Evolutionary conservation across 2,888 invertebrate genomes (phyloP).

Genomic region (Hanleya hanleyi): DNA sequence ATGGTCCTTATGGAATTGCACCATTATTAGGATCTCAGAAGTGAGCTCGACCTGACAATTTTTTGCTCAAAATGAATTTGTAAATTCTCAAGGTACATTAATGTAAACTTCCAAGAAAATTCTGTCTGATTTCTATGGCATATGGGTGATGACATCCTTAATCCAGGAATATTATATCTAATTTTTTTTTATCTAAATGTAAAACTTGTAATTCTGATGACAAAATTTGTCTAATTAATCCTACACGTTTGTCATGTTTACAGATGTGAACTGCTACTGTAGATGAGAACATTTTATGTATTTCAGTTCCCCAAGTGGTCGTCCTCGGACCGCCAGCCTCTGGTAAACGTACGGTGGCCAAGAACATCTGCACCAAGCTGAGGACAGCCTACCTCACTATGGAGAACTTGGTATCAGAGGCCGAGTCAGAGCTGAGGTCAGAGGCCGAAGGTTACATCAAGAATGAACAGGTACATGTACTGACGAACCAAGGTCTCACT

Average conservation of each 20-base stretch:
- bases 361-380: slow-evolving; percentile 67
- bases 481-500: too few species aligned
- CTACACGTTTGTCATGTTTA: background rate
- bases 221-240: background rate
- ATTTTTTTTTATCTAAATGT: background rate
- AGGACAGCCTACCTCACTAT: slow-evolving; percentile 64
- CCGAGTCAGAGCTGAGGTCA: slow-evolving; percentile 58
- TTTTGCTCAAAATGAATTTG: too few species aligned
- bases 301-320: slow-evolving; percentile 69
- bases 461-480: slow-evolving; percentile 51
- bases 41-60: too few species aligned
- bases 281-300: background rate
- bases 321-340: slow-evolving; percentile 72
- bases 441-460: slow-evolving; percentile 53
- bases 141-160: too few species aligned
- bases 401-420: slow-evolving; percentile 65
- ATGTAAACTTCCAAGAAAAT: too few species aligned
- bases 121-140: too few species aligned
- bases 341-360: slow-evolving; percentile 70
- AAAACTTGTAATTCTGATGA: background rate
- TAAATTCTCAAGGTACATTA: too few species aligned
- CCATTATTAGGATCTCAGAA: too few species aligned
- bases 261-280: background rate
- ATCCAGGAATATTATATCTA: too few species aligned
- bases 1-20: too few species aligned